These are phyloP conservation scores for Gymnoscopelus microlampas DNA, from an alignment of 2,797 vertebrate species.

Conservation along the genomic window DNA sequence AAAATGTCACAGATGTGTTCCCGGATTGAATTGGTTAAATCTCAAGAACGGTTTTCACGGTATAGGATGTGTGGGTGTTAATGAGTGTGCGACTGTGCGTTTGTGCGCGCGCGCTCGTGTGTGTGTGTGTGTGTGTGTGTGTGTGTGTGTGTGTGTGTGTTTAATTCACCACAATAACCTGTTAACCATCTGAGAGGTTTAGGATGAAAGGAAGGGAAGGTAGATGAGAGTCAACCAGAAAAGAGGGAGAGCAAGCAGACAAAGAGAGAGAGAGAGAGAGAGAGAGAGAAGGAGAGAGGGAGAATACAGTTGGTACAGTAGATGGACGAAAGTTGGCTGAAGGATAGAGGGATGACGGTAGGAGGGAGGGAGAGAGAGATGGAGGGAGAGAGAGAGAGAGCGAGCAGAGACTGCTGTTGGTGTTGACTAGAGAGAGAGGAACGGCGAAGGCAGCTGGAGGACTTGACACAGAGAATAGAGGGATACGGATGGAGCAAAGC, in stretches of 20 bases:
- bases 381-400: not conserved
- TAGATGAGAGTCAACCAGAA: not conserved
- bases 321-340: conserved; percentile 6
- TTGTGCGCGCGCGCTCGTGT: too few relatives aligned
- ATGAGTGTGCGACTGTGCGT: too few relatives aligned
- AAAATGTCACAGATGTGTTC: too few relatives aligned
- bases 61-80: too few relatives aligned
- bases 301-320: conserved; percentile 1
- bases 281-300: not conserved
- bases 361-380: conserved; percentile 1
- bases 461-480: not conserved
- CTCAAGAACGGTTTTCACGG: too few relatives aligned
- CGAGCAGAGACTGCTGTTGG: not conserved
- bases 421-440: not conserved
- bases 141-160: conserved; percentile 8
- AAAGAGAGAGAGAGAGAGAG: conserved; percentile 3
- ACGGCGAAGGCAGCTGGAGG: not conserved
- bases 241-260: not conserved
- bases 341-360: not conserved
- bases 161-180: conserved; percentile 44
- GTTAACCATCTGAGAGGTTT: conserved; percentile 22
- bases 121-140: too few relatives aligned
- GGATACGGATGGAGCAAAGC: not conserved
- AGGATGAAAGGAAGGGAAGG: not conserved
- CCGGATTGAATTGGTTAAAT: too few relatives aligned